A percentile compares a stretch with the other conserved stretches of the same genome.
These are phyloP conservation scores for Patiria pectinifera DNA, from an alignment of 53 echinoderm and acorn worm species.

Conservation along the genomic window DNA sequence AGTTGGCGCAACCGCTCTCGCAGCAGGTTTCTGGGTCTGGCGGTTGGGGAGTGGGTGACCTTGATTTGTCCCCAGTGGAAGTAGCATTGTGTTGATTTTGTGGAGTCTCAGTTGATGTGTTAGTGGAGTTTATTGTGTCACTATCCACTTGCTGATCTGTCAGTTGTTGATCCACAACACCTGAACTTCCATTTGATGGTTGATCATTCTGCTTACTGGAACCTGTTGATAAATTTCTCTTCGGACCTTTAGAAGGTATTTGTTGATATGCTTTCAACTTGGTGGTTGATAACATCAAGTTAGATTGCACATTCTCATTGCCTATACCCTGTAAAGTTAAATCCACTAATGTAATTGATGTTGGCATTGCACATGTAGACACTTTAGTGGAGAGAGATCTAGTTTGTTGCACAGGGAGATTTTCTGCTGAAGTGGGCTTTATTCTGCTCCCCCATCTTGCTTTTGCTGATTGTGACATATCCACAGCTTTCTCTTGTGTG, in stretches of 20 bases:
- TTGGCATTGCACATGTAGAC: background rate
- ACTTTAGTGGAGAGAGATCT: background rate
- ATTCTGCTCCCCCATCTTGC: background rate
- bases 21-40: conserved; percentile 94
- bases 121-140: background rate
- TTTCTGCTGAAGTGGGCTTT: background rate
- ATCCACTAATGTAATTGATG: conserved; percentile 2
- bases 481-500: background rate
- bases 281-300: background rate
- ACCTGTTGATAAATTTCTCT: background rate
- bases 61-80: background rate
- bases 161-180: background rate
- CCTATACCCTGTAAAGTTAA: background rate
- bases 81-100: background rate
- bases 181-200: background rate
- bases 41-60: conserved; percentile 41
- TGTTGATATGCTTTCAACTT: background rate
- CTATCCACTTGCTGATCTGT: background rate
- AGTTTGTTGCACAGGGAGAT: background rate
- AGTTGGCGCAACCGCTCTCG: conserved; percentile 91
- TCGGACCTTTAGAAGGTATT: background rate
- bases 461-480: background rate
- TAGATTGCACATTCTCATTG: background rate
- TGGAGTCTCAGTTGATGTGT: background rate
- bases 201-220: background rate